Percentiles rank a stretch among this genome's conserved stretches.
These are phyloP conservation scores for Rhogogaster chlorosoma DNA, from an alignment of 2,888 invertebrate genomes.

Conservation along the genomic window DNA sequence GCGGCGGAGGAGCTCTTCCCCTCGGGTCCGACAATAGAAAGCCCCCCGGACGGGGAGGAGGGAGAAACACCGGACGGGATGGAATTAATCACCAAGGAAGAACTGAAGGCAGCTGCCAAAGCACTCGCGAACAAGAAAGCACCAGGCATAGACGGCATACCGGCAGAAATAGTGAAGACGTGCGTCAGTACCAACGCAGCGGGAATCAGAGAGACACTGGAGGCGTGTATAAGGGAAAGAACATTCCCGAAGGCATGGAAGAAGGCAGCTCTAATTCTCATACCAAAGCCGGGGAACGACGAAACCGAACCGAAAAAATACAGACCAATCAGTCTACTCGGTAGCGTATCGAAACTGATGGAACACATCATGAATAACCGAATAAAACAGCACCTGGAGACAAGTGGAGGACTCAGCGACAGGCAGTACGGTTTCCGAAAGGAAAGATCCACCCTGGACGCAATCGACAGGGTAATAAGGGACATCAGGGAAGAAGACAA, in stretches of 20 bases:
- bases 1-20: background rate
- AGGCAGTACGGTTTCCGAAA: background rate
- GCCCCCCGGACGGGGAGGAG: no score
- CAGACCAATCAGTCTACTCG: background rate
- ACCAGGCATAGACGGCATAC: background rate
- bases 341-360: background rate
- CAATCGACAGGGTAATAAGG: background rate
- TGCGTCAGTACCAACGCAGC: background rate
- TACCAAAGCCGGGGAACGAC: background rate
- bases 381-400: background rate
- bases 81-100: no score
- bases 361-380: background rate
- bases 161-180: background rate
- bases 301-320: background rate
- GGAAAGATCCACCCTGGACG: background rate
- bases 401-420: background rate
- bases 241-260: background rate
- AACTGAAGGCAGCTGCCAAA: background rate
- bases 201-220: background rate
- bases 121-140: background rate
- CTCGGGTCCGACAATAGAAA: no score
- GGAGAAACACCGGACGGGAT: no score
- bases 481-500: background rate
- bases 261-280: background rate
- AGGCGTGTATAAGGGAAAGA: background rate